Evolutionary conservation across 2,113 vertebrate genomes (phyloP).

Genomic region (Ploceus nigricollis): DNA sequence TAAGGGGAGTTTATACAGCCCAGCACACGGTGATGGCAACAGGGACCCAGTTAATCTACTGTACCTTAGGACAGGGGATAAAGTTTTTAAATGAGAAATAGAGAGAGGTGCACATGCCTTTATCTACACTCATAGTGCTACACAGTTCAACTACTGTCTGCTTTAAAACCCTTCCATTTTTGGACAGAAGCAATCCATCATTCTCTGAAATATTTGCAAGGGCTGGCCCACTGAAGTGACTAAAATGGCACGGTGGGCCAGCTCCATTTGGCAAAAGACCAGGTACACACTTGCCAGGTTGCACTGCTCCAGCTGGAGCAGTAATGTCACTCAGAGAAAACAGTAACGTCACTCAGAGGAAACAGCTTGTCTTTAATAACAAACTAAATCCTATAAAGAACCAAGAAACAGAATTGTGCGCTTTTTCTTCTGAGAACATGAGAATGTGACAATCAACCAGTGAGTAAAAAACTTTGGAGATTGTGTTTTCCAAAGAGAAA

Average conservation of each 20-base stretch:
- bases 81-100: constrained; percentile 22
- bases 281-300: neutral
- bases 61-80: constrained; percentile 35
- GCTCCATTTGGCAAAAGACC: constrained; percentile 15
- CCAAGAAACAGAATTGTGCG: constrained; percentile 43
- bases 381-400: neutral
- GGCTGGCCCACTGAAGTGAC: constrained; percentile 21
- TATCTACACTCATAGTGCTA: constrained; percentile 17
- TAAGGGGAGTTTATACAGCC: neutral
- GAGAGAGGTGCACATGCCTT: constrained; percentile 42
- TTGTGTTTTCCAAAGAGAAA: neutral
- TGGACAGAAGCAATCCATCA: constrained; percentile 1
- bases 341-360: neutral
- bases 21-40: neutral
- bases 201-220: neutral
- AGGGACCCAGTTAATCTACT: constrained; percentile 3
- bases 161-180: neutral
- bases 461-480: neutral
- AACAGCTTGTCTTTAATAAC: neutral
- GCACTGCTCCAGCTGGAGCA: neutral
- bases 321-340: neutral
- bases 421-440: constrained; percentile 18
- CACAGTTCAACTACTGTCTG: neutral
- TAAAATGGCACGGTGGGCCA: constrained; percentile 19
- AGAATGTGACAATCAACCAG: constrained; percentile 2